A percentile compares a stretch with the other conserved stretches of the same genome.
Conservation (phyloP, 2,888 invertebrate species). For the Vannuccia rotundouncinata region DNA sequence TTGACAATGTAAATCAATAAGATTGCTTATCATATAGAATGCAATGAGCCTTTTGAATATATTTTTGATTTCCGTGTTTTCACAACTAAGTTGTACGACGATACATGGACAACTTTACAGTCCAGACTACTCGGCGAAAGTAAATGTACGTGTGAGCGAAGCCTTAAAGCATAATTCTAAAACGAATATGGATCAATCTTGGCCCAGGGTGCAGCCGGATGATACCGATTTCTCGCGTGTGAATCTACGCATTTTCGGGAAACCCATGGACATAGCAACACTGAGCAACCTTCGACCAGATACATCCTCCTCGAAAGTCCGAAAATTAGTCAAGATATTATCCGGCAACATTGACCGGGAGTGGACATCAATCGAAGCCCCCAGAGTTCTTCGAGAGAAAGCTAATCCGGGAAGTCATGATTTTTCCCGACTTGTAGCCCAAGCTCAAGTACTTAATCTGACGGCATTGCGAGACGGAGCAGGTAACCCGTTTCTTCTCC, state of each 20-base stretch:
- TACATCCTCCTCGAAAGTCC: not conserved
- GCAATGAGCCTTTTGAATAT: too few species aligned
- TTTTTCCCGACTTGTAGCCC: not conserved
- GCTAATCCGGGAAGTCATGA: not conserved
- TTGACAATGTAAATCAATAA: too few species aligned
- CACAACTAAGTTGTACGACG: too few species aligned
- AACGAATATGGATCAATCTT: not conserved
- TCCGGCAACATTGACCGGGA: conserved; percentile 43
- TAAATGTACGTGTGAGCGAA: not conserved
- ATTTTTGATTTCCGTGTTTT: too few species aligned
- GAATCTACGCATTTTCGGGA: not conserved
- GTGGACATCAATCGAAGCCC: conserved; percentile 44
- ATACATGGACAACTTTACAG: not conserved
- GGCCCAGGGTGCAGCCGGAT: not conserved
- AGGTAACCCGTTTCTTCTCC: not conserved
- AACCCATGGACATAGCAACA: not conserved
- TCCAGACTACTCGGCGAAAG: not conserved
- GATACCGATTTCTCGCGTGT: not conserved
- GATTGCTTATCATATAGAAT: too few species aligned
- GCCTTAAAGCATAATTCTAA: not conserved
- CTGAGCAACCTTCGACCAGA: not conserved
- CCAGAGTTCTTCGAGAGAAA: conserved; percentile 32
- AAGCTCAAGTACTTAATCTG: not conserved
- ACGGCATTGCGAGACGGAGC: not conserved
- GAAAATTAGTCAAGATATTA: conserved; percentile 41